Conservation (phyloP, 1,140 invertebrate species). For the Gyrodactylus bullatarudis region DNA sequence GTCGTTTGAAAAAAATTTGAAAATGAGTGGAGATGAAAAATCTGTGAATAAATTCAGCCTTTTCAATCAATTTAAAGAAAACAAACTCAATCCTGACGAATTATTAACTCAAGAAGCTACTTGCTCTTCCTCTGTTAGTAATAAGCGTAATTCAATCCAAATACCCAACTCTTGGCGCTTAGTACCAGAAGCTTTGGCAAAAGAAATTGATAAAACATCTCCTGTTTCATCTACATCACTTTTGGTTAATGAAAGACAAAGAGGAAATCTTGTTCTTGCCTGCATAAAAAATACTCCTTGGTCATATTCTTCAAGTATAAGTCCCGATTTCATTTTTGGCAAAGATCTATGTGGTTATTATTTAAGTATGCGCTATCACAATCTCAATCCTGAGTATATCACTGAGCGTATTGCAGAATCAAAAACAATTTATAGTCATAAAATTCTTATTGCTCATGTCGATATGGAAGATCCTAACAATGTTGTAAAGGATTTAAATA, state of each 20-base stretch:
- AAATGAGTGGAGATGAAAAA: not conserved
- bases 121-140: no score
- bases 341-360: not conserved
- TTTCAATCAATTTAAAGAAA: not conserved
- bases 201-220: not conserved
- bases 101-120: not conserved
- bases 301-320: not conserved
- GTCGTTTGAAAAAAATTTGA: no score
- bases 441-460: not conserved
- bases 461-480: not conserved
- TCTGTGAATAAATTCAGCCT: not conserved
- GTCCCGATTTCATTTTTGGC: not conserved
- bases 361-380: not conserved
- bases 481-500: not conserved
- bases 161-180: not conserved
- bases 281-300: not conserved
- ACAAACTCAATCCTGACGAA: not conserved
- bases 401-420: not conserved
- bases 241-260: not conserved
- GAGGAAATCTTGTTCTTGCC: not conserved
- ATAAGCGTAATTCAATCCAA: not conserved
- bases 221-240: not conserved
- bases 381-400: not conserved
- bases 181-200: not conserved
- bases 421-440: not conserved